These are phyloP conservation scores for Pangasius krempfi DNA, from an alignment of 2,797 vertebrate genomes.

Conservation along the genomic window DNA sequence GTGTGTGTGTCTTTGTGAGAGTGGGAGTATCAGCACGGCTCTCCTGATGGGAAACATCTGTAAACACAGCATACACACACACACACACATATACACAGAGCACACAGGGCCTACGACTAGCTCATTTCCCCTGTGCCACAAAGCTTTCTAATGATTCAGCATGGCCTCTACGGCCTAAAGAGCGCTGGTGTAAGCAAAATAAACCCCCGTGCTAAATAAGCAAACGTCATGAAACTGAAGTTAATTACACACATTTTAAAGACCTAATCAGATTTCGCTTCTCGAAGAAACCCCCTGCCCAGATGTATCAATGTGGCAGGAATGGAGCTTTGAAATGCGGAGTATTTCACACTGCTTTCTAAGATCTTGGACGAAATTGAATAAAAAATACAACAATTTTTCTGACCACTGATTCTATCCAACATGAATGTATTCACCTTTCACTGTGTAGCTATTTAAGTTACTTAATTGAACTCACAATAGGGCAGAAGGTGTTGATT, in stretches of 20 bases:
- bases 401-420: background rate
- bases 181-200: slow-evolving; percentile 31
- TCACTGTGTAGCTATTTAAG: background rate
- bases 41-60: slow-evolving; percentile 44
- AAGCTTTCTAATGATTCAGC: slow-evolving; percentile 30
- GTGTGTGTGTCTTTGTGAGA: background rate
- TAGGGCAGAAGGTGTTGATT: background rate
- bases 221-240: background rate
- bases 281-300: background rate
- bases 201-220: slow-evolving; percentile 17
- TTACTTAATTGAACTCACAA: background rate
- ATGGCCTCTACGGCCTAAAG: background rate
- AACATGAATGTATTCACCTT: background rate
- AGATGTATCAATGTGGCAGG: background rate
- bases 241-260: slow-evolving; percentile 13
- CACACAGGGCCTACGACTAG: slow-evolving; percentile 5
- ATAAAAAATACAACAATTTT: background rate
- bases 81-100: background rate
- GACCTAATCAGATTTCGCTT: background rate
- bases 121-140: slow-evolving; percentile 8
- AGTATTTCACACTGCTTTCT: background rate
- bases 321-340: background rate
- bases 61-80: slow-evolving; percentile 31
- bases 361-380: background rate
- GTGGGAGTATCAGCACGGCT: slow-evolving; percentile 59